A percentile compares a stretch with the other conserved stretches of the same genome.
Conservation (phyloP, 2,797 vertebrate species). For the Cebuella pygmaea region DNA sequence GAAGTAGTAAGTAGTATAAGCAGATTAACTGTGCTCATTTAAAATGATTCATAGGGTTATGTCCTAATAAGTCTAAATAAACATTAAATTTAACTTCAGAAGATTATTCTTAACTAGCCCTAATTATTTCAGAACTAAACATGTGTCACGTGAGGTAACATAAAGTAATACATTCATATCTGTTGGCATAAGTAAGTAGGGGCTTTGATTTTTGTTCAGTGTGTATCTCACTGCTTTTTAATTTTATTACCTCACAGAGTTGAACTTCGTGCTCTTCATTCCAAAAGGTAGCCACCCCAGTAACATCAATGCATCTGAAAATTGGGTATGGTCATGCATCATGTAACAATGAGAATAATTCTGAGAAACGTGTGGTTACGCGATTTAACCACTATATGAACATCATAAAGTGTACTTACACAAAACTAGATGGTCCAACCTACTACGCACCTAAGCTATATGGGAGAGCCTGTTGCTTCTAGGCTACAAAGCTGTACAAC, state of each 20-base stretch:
- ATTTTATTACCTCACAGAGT: neutral
- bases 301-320: neutral
- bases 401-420: neutral
- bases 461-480: neutral
- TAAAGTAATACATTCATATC: neutral
- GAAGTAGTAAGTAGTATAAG: neutral
- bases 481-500: neutral
- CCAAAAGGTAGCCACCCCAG: neutral
- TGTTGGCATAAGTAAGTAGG: neutral
- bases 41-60: neutral
- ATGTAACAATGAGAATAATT: neutral
- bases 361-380: neutral
- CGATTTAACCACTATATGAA: too few species aligned
- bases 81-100: neutral
- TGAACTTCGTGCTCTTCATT: neutral
- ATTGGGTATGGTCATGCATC: neutral
- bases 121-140: neutral
- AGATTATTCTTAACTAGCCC: neutral
- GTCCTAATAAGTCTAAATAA: neutral
- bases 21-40: neutral
- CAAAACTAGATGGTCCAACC: neutral
- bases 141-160: neutral
- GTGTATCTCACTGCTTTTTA: neutral
- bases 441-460: neutral
- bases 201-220: neutral